Evolutionary conservation across 2,888 invertebrate genomes (phyloP).

Genomic region (Aphodius sticticus): DNA sequence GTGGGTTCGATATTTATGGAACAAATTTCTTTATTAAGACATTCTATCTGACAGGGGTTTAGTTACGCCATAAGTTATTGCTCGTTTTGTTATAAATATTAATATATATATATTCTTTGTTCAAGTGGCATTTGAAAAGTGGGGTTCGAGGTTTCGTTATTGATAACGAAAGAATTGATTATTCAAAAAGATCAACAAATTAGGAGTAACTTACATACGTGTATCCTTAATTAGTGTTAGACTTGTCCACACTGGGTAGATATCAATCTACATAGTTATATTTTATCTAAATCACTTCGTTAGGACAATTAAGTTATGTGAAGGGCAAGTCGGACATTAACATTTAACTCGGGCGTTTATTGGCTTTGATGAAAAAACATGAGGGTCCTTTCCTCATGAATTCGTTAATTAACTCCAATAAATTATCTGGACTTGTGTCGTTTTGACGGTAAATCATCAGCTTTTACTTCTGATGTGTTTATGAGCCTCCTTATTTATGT

Average conservation of each 20-base stretch:
- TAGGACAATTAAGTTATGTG: background rate
- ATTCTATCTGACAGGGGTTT: background rate
- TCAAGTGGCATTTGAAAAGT: too few species aligned
- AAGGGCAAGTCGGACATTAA: background rate
- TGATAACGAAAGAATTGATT: too few species aligned
- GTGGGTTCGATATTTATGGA: background rate
- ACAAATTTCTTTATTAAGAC: constrained; percentile 4
- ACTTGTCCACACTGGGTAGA: background rate
- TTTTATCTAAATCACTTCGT: constrained; percentile 4
- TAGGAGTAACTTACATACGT: too few species aligned
- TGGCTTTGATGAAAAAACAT: constrained; percentile 4
- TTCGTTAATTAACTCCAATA: background rate
- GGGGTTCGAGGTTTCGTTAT: too few species aligned
- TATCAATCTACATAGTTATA: background rate
- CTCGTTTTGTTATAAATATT: background rate
- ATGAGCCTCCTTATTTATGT: background rate
- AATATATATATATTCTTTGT: background rate
- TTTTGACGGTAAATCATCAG: background rate
- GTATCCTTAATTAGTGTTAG: background rate
- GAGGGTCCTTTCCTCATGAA: background rate
- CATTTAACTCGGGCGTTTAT: constrained; percentile 4
- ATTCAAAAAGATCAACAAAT: too few species aligned
- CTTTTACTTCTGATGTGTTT: background rate
- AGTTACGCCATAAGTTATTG: background rate
- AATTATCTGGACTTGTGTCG: background rate